Conservation (phyloP, 1,140 invertebrate species). For the Aphelinus atriplicis region DNA sequence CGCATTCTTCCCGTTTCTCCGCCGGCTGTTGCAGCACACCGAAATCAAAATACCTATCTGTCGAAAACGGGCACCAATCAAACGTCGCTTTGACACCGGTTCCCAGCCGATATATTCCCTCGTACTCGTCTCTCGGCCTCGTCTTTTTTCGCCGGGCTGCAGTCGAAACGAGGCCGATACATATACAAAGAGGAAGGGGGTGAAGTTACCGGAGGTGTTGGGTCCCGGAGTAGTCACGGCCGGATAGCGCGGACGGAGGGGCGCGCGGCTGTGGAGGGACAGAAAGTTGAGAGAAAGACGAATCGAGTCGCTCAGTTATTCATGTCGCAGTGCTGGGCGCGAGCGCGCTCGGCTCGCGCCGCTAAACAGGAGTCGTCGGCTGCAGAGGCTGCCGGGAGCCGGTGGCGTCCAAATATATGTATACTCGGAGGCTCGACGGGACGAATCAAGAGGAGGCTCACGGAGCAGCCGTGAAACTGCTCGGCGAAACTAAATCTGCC, state of each 20-base stretch:
- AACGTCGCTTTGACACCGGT: no score
- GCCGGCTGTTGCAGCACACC: neutral
- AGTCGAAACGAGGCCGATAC: no score
- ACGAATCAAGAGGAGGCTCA: neutral
- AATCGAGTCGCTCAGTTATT: conserved; percentile 60
- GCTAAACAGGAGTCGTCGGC: conserved; percentile 48
- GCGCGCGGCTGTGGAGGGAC: conserved; percentile 2
- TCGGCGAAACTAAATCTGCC: neutral
- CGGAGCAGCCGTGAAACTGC: neutral
- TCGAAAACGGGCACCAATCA: no score
- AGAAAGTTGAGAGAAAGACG: conserved; percentile 11
- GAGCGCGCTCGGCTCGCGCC: conserved; percentile 53
- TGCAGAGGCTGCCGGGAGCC: no score
- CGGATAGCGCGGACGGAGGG: conserved; percentile 35
- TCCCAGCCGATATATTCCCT: no score
- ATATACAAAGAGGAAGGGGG: conserved; percentile 40
- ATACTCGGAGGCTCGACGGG: no score
- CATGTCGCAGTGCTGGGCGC: conserved; percentile 52
- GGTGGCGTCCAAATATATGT: no score
- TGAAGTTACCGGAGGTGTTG: conserved; percentile 42
- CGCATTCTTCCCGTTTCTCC: conserved; percentile 21
- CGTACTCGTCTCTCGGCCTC: no score
- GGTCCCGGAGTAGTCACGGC: conserved; percentile 39
- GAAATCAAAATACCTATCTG: no score
- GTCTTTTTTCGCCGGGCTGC: no score